phyloP scores from a whole-genome alignment of 2,113 vertebrate genomes.

The Chrysochloris asiatica region DNA sequence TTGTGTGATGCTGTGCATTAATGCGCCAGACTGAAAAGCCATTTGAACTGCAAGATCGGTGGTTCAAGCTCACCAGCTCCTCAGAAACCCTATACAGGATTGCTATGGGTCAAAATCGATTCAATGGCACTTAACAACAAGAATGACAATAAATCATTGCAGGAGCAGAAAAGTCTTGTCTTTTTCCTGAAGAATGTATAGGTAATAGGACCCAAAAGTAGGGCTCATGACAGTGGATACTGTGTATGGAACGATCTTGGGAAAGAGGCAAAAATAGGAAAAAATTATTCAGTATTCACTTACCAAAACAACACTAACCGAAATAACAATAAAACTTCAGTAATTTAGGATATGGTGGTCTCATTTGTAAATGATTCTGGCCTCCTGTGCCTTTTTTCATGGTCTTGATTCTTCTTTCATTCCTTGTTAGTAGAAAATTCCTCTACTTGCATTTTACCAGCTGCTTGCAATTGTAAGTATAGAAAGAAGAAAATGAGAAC shows the following conservation, averaged over 20 bases:
- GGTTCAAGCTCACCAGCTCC: too few species aligned
- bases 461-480: background rate
- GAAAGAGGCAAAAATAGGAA: background rate
- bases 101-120: too few species aligned
- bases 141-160: too few species aligned
- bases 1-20: too few species aligned
- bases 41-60: too few species aligned
- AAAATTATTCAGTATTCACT: background rate
- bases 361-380: background rate
- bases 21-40: too few species aligned
- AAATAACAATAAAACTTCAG: background rate
- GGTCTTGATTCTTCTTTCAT: background rate
- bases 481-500: constrained; percentile 17
- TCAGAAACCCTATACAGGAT: too few species aligned
- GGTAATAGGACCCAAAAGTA: background rate
- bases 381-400: background rate
- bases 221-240: background rate
- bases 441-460: background rate
- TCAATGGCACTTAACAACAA: too few species aligned
- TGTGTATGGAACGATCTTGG: background rate
- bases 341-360: background rate
- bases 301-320: background rate
- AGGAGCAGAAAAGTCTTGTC: too few species aligned
- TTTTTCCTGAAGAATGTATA: background rate
- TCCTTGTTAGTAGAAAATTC: background rate